phyloP scores from a whole-genome alignment of 2,113 vertebrate genomes.

The human (Homo sapiens) region DNA sequence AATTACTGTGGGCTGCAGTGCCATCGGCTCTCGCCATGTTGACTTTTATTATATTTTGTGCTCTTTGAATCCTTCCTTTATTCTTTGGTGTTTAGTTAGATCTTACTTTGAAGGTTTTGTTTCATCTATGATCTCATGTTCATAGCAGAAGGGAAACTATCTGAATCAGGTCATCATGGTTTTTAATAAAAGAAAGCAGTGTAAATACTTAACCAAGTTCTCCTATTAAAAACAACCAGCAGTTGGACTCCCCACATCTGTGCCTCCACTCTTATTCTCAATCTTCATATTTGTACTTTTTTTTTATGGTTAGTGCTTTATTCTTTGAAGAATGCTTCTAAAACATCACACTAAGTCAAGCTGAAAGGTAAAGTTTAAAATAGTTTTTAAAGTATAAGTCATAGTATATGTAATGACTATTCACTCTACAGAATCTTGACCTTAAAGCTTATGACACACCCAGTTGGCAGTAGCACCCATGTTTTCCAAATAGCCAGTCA shows the following conservation, averaged over 20 bases:
- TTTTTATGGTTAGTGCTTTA: constrained; percentile 64
- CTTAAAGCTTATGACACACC: constrained; percentile 53
- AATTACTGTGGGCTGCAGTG: neutral
- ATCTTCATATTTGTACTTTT: fast-evolving
- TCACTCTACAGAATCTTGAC: constrained; percentile 60
- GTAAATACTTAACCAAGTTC: neutral
- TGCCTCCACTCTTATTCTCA: neutral
- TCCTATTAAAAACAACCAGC: neutral
- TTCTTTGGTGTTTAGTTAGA: neutral
- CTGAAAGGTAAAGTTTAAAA: constrained; percentile 70
- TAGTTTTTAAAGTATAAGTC: constrained; percentile 64
- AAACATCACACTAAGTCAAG: constrained; percentile 52
- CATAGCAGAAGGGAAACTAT: neutral
- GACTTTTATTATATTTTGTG: neutral
- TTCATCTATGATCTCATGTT: neutral
- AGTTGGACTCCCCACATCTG: neutral
- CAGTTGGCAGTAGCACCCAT: constrained; percentile 56
- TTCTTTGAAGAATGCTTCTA: constrained; percentile 70
- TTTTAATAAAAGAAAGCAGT: constrained; percentile 51
- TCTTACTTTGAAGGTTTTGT: neutral
- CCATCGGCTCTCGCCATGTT: neutral
- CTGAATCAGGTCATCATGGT: neutral
- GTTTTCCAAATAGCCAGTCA: constrained; percentile 42
- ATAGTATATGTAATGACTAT: constrained; percentile 55
- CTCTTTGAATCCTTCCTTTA: neutral